Evolutionary conservation across 1,140 invertebrate species (phyloP).

Genomic region (Propsilocerus akamusi): DNA sequence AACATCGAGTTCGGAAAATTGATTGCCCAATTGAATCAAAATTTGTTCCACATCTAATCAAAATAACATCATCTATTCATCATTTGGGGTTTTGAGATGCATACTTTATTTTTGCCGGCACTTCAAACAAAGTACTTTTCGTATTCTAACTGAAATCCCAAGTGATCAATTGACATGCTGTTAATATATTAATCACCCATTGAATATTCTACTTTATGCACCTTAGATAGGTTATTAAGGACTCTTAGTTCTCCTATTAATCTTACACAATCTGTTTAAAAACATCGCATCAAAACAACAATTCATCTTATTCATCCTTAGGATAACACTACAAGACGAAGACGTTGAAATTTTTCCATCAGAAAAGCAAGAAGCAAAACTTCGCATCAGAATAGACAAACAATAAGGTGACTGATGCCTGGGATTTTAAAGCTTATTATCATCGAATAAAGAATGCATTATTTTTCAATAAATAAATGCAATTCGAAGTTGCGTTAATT

Average conservation of each 20-base stretch:
- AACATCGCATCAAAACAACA: slow-evolving; percentile 1
- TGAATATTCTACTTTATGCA: not conserved
- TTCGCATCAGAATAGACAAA: too few species aligned
- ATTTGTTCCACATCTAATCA: not conserved
- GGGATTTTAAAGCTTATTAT: too few species aligned
- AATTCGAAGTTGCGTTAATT: too few species aligned
- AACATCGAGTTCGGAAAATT: not conserved
- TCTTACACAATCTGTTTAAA: not conserved
- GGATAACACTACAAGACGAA: too few species aligned
- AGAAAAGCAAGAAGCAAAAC: too few species aligned
- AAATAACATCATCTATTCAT: not conserved
- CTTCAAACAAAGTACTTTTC: not conserved
- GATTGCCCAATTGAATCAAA: not conserved
- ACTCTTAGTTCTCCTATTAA: not conserved
- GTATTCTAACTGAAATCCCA: not conserved
- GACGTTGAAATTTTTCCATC: too few species aligned
- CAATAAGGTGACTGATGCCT: too few species aligned
- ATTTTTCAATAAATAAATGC: too few species aligned
- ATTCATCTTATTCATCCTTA: too few species aligned
- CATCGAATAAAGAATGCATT: too few species aligned
- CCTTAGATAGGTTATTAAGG: not conserved
- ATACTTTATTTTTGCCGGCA: too few species aligned
- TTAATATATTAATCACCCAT: slow-evolving; percentile 1
- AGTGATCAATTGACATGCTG: slow-evolving; percentile 1
- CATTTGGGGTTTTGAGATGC: too few species aligned